Conservation (phyloP, 2,888 invertebrate species). For the Pollenia amentaria region DNA sequence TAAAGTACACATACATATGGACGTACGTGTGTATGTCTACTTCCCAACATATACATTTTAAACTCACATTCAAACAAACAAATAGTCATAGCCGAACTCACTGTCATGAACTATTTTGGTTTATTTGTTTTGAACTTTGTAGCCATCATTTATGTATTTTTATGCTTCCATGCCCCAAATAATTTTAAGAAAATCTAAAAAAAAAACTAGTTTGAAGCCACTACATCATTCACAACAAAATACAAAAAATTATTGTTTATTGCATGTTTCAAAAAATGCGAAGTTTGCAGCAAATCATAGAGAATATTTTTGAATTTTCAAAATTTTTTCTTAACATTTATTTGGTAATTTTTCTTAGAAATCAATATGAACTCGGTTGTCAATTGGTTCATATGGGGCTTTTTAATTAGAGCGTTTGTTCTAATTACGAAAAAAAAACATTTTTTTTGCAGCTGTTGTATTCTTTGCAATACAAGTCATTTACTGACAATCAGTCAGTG, state of each 20-base stretch:
- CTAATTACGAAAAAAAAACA: neutral
- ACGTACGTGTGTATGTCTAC: neutral
- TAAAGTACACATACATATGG: conserved; percentile 8
- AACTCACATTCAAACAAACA: neutral
- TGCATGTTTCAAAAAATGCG: too few relatives aligned
- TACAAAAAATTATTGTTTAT: too few relatives aligned
- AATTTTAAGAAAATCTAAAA: neutral
- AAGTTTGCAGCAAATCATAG: too few relatives aligned
- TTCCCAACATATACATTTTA: neutral
- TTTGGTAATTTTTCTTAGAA: too few relatives aligned
- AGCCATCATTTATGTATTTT: conserved; percentile 11
- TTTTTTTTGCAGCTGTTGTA: neutral
- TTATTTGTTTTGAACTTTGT: conserved; percentile 9
- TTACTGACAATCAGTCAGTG: conserved; percentile 54
- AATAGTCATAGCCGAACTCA: neutral
- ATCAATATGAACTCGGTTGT: too few relatives aligned
- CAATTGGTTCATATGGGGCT: too few relatives aligned
- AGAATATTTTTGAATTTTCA: too few relatives aligned
- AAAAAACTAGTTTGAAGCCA: too few relatives aligned
- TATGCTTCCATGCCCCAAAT: neutral
- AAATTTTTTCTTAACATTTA: too few relatives aligned
- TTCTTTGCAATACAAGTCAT: conserved; percentile 40
- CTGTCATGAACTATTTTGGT: conserved; percentile 6
- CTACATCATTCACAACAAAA: too few relatives aligned
- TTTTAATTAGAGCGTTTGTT: neutral